Evolutionary conservation across 2,888 invertebrate genomes (phyloP).

Genomic region (Coenonympha glycerion): DNA sequence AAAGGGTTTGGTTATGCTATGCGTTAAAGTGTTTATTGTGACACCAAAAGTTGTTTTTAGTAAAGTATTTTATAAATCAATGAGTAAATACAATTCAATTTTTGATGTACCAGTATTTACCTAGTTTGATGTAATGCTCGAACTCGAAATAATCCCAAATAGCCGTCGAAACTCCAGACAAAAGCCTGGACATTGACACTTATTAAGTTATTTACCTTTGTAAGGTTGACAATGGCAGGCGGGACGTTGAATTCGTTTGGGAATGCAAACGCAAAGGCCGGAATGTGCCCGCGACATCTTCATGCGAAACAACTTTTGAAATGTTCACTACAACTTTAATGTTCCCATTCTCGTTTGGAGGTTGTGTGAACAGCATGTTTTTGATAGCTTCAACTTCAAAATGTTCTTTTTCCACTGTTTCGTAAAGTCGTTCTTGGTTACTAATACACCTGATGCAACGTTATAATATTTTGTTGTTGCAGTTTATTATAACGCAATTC

Average conservation of each 20-base stretch:
- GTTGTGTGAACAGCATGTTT: conserved; percentile 10
- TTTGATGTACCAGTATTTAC: too few relatives aligned
- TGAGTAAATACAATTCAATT: too few relatives aligned
- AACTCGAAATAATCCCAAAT: too few relatives aligned
- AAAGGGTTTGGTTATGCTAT: too few relatives aligned
- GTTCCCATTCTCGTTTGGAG: conserved; percentile 10
- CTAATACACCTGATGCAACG: too few relatives aligned
- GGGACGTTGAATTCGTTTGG: conserved; percentile 49
- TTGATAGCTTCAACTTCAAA: background rate
- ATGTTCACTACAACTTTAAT: conserved; percentile 21
- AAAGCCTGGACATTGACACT: conserved; percentile 36
- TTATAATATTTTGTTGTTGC: background rate
- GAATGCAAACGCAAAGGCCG: conserved; percentile 58
- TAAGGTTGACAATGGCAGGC: conserved; percentile 33
- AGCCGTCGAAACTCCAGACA: background rate
- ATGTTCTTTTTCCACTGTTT: background rate
- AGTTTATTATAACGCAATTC: too few relatives aligned
- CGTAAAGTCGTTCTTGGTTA: background rate
- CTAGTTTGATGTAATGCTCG: too few relatives aligned
- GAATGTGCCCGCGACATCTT: conserved; percentile 66
- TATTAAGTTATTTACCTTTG: conserved; percentile 57
- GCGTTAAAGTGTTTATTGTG: too few relatives aligned
- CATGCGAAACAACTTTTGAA: conserved; percentile 40
- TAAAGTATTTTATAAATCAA: too few relatives aligned
- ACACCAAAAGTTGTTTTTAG: too few relatives aligned